Base-by-base conservation (phyloP, 2,797 vertebrate genomes). In the Picus viridis region DNA sequence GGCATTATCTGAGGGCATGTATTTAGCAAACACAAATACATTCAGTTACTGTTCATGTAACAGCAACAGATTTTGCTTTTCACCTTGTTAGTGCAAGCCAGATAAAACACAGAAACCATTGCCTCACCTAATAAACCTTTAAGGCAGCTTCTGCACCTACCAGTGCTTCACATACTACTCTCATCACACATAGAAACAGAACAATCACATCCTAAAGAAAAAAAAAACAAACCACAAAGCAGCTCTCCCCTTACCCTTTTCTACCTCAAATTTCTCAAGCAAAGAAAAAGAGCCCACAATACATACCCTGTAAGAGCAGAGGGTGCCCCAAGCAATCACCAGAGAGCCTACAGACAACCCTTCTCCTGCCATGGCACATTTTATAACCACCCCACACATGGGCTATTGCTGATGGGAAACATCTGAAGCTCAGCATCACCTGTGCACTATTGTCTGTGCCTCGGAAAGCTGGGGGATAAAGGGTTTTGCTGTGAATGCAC, bases 291-390 rank as follows among this genome's bases (percentile, higher is more conserved):
- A 43, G 32, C 4, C 20, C n/a, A 53, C 1, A 1, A 11, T 56
- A 86, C 85, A 6, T 71, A 89, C 92, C 45, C 67, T 84, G n/a
- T 51, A 67, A 93, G 92, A 89, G 54, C 83, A 95, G 45, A 81
- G 5, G 2, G 4, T 4, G 0, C 16, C 36, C 57, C 17, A 69
- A 18, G 1, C 26, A 76, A 4, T 3, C 6, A 88, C 20, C 83
- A 90, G 24, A 54, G 14, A 32, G 15, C 36, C 76, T 27, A 58
- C 65, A 89, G 54, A n/a, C 11, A 34, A 0, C 2, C 3, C 12
- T 6, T 29, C 16, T n/a, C 13, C n/a, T 53, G 3, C 51, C n/a
- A 36, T 59, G 79, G 70, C 18, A 22, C 62, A 22, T 84, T 92
- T 92, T 94, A 91, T 95, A 97, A 85, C 45, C 27, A 80, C 30